phyloP scores from a whole-genome alignment of 1,140 invertebrate genomes.

The Danaus plexippus region DNA sequence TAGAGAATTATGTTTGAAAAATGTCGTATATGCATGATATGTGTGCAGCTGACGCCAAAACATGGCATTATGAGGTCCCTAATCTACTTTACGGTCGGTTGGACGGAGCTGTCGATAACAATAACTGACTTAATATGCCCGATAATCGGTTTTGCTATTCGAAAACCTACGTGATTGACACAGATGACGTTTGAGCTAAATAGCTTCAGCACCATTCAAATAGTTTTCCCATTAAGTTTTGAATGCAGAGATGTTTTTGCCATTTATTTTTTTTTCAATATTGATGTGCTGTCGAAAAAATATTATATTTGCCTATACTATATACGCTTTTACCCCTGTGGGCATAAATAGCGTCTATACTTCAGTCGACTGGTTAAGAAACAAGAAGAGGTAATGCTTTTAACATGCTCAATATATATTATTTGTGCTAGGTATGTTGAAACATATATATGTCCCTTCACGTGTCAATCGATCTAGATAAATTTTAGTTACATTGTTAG shows the following conservation, averaged over 20 bases:
- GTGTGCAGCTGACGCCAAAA: slow-evolving; percentile 67
- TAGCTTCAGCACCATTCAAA: slow-evolving; percentile 33
- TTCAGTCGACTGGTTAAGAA: too few relatives aligned
- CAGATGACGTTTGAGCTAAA: slow-evolving; percentile 56
- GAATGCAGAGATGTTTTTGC: slow-evolving; percentile 18
- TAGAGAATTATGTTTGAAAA: slow-evolving; percentile 42
- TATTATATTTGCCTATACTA: too few relatives aligned
- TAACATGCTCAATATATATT: too few relatives aligned
- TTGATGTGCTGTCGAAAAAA: too few relatives aligned
- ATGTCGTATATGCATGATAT: slow-evolving; percentile 42
- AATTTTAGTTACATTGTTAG: too few relatives aligned
- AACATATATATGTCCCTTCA: too few relatives aligned
- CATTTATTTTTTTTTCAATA: too few relatives aligned
- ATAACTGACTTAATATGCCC: slow-evolving; percentile 68
- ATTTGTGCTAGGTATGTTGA: too few relatives aligned
- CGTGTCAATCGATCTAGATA: too few relatives aligned
- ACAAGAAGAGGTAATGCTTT: too few relatives aligned
- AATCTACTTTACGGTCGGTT: slow-evolving; percentile 64
- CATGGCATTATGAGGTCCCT: slow-evolving; percentile 68
- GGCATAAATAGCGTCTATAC: too few relatives aligned
- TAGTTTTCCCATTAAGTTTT: slow-evolving; percentile 37
- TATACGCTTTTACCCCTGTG: too few relatives aligned
- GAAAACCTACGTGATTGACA: slow-evolving; percentile 67
- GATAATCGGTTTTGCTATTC: slow-evolving; percentile 71
- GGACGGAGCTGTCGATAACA: slow-evolving; percentile 62